Percentiles rank a stretch among this genome's conserved stretches.
Conservation (phyloP, 2,113 vertebrate species). For the Catharus bicknelli region DNA sequence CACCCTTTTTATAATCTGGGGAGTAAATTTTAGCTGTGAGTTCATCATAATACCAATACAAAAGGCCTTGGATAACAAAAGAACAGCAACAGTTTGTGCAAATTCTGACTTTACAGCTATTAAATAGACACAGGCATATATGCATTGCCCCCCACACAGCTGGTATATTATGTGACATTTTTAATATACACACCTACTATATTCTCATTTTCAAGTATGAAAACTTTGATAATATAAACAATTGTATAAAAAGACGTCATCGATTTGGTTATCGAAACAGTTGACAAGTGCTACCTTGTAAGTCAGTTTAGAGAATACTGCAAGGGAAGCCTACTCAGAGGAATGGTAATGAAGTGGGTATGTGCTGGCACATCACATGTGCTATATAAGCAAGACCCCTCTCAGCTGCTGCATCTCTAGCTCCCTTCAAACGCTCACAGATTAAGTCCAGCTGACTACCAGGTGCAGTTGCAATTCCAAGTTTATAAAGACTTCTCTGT, state of each 20-base stretch:
- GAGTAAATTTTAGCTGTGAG: not conserved
- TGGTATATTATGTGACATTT: not conserved
- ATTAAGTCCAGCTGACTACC: not conserved
- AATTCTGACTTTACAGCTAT: not conserved
- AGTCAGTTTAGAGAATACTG: not conserved
- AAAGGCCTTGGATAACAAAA: not conserved
- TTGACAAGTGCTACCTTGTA: not conserved
- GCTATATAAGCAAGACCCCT: not conserved
- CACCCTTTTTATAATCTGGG: not conserved
- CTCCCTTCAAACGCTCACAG: not conserved
- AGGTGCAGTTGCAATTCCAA: not conserved
- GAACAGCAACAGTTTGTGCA: not conserved
- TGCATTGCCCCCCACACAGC: not conserved
- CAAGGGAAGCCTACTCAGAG: not conserved
- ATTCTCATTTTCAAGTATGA: not conserved
- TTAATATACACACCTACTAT: not conserved
- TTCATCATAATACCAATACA: not conserved
- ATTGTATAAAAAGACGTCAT: not conserved
- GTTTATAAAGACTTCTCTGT: not conserved
- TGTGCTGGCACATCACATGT: not conserved
- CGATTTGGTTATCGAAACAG: not conserved
- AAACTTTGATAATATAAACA: not conserved
- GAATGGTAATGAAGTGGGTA: not conserved
- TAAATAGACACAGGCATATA: not conserved
- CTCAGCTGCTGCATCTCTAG: not conserved